Percentiles rank a stretch among this genome's conserved stretches.
phyloP scores from a whole-genome alignment of 2,113 vertebrate species.

The Notothenia coriiceps region DNA sequence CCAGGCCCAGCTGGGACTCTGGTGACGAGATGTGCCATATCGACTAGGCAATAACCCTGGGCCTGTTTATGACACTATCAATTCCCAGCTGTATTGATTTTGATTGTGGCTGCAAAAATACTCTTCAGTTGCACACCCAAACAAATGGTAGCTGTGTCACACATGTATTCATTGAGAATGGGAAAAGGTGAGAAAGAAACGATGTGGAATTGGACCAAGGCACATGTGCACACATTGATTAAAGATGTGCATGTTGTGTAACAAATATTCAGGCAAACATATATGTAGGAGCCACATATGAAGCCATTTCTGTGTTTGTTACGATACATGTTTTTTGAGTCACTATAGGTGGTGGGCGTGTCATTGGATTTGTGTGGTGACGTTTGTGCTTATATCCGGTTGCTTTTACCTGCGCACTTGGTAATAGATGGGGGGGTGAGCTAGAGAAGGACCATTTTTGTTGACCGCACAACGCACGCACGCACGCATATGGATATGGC shows the following conservation, averaged over 20 bases:
- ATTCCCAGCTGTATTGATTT: slow-evolving; percentile 66
- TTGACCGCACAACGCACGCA: too few species aligned
- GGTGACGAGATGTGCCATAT: slow-evolving; percentile 42
- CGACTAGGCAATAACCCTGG: slow-evolving; percentile 61
- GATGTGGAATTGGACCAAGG: neutral
- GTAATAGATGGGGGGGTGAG: too few species aligned
- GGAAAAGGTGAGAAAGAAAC: neutral
- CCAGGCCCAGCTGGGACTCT: slow-evolving; percentile 53
- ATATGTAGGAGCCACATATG: too few species aligned
- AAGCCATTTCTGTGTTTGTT: too few species aligned
- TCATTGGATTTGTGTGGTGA: too few species aligned
- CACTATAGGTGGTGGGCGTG: too few species aligned
- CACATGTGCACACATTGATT: neutral
- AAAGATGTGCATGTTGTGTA: neutral
- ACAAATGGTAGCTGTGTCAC: slow-evolving; percentile 20
- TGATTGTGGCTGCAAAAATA: slow-evolving; percentile 47
- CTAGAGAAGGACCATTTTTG: too few species aligned
- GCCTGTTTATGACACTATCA: slow-evolving; percentile 63
- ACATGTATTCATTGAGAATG: neutral
- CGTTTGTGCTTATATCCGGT: too few species aligned
- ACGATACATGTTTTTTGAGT: too few species aligned
- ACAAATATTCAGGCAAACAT: neutral
- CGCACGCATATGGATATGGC: too few species aligned
- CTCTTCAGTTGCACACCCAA: slow-evolving; percentile 30
- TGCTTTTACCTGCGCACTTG: too few species aligned